Base-by-base conservation (phyloP, 2,797 vertebrate species). In the Borostomias antarcticus region DNA sequence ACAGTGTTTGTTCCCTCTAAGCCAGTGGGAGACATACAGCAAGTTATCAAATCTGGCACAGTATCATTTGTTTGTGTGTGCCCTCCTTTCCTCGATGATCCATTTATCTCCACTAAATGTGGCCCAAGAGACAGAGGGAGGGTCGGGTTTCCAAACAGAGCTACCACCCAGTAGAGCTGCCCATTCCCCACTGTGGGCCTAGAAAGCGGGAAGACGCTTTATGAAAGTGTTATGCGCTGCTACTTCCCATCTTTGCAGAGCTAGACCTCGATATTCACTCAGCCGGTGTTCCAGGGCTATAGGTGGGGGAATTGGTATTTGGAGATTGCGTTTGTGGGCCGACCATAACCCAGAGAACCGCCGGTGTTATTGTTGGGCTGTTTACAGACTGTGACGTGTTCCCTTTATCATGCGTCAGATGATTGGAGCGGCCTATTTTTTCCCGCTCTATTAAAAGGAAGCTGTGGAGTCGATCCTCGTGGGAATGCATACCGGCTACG, bases 391-490 rank as follows among this genome's bases (percentile, higher is more conserved):
- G 1, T 33, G 53, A 68, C 51, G 1, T n/a, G 62, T 63, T 64
- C 45, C 45, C 35, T 73, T 62, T 43, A 58, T 75, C 70, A 60
- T 66, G 58, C 0, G 35, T 57, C 3, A 17, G 2, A 29, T 25
- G 21, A 4, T 60, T 1, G 62, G 70, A 32, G 62, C 29, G 9
- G 54, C 45, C 51, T 33, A 59, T 47, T 70, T 68, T 17, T 72
- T 70, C 70, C 37, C 25, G 62, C 60, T 56, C 37, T 63, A 65
- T 73, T 52, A 72, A 65, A 26, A 56, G 26, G 19, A 2, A n/a
- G 9, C 65, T 62, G 65, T 68, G 1, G 0, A 54, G 7, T 2
- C 1, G 37, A 35, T n/a, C 51, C 61, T 9, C 2, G 1, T n/a
- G 50, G 58, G 56, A 73, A 50, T n/a, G n/a, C n/a, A 30, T 28